Evolutionary conservation across 1,140 invertebrate genomes (phyloP).

Genomic region (Propsilocerus akamusi): DNA sequence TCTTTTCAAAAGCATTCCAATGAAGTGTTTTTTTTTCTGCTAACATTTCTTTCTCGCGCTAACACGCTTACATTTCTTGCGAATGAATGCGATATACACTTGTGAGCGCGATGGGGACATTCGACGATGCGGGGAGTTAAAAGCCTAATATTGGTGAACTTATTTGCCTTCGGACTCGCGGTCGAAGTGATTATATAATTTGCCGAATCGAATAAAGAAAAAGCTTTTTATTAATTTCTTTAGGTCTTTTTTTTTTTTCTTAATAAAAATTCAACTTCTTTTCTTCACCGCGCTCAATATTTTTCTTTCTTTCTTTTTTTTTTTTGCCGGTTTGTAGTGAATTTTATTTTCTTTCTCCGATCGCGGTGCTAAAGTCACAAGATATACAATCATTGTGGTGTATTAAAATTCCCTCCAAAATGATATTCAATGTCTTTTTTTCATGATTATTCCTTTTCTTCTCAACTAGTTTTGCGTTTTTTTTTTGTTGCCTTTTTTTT

Average conservation of each 20-base stretch:
- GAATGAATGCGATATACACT: too few relatives aligned
- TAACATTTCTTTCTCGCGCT: too few relatives aligned
- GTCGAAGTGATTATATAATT: not conserved
- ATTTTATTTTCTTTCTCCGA: not conserved
- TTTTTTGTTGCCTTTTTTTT: too few relatives aligned
- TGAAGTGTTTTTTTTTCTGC: too few relatives aligned
- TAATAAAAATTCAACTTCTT: not conserved
- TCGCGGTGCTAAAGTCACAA: not conserved
- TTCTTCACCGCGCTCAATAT: not conserved
- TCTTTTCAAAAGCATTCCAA: too few relatives aligned
- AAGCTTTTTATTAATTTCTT: not conserved
- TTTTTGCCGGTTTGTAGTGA: not conserved
- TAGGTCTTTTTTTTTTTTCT: not conserved
- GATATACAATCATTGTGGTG: not conserved
- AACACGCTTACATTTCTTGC: too few relatives aligned
- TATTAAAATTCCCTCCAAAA: not conserved
- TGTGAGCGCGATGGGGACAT: too few relatives aligned
- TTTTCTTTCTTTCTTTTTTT: not conserved
- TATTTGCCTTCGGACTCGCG: too few relatives aligned
- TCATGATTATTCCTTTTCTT: not conserved
- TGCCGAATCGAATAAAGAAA: not conserved
- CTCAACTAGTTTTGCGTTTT: slow-evolving; percentile 4
- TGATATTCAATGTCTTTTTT: slow-evolving; percentile 1
- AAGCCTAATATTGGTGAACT: too few relatives aligned
- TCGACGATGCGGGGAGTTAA: too few relatives aligned